These are phyloP conservation scores for Lepidurus apus DNA, from an alignment of 1,140 invertebrate species.

Conservation along the genomic window DNA sequence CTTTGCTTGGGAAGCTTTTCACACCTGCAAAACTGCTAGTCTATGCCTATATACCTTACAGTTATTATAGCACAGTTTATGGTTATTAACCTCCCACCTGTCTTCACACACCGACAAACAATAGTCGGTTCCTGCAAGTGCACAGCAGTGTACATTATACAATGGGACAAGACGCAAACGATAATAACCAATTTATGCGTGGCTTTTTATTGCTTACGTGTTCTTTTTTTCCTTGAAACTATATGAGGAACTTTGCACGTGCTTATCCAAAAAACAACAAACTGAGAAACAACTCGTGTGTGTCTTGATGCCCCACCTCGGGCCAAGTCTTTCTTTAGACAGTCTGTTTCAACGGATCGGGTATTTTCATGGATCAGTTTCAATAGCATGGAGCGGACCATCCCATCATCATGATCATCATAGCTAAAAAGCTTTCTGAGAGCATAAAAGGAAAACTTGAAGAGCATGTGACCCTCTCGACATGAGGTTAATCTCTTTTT, in stretches of 20 bases:
- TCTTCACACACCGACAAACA: neutral
- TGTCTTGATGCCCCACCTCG: neutral
- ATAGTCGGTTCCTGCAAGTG: too few relatives aligned
- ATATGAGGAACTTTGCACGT: too few relatives aligned
- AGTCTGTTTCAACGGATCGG: neutral
- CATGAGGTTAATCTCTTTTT: constrained; percentile 22
- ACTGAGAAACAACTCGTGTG: too few relatives aligned
- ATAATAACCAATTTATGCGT: too few relatives aligned
- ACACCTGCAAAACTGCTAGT: neutral
- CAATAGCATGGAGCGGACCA: neutral
- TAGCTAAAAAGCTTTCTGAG: neutral
- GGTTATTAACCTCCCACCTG: neutral
- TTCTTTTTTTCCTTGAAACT: too few relatives aligned
- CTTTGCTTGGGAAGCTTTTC: neutral
- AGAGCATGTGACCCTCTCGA: constrained; percentile 13
- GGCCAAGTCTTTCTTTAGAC: neutral
- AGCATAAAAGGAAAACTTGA: neutral
- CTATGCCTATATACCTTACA: neutral
- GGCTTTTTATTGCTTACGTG: too few relatives aligned
- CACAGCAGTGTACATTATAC: too few relatives aligned
- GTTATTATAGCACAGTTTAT: neutral
- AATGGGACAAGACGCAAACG: too few relatives aligned
- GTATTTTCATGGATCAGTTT: neutral
- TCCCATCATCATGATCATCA: neutral
- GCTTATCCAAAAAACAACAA: too few relatives aligned